phyloP scores from a whole-genome alignment of 2,113 vertebrate genomes.

The Bubalus kerabau region DNA sequence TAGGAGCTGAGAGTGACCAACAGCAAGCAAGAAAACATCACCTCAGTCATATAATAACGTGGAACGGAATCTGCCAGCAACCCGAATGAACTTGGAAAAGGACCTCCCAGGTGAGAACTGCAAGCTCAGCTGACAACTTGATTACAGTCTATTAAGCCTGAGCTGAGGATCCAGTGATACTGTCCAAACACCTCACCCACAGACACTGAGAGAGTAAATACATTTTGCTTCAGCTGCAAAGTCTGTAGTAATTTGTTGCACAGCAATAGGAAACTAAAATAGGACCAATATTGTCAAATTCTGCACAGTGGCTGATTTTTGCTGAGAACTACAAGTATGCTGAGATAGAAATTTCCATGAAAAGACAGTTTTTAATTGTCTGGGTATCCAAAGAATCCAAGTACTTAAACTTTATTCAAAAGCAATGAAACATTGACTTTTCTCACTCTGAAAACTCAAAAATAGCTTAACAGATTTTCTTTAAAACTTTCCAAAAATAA shows the following conservation, averaged over 20 bases:
- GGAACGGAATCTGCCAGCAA: background rate
- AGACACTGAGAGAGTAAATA: background rate
- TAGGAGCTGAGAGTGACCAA: background rate
- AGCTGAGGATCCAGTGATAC: background rate
- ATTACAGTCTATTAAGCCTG: background rate
- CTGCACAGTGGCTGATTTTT: background rate
- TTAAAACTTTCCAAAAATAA: conserved; percentile 62
- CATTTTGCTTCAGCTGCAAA: background rate
- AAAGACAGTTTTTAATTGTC: conserved; percentile 18
- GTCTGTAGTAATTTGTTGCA: background rate
- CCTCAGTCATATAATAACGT: background rate
- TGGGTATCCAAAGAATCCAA: conserved; percentile 8
- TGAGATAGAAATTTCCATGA: background rate
- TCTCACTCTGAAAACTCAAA: conserved; percentile 50
- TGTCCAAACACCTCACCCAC: background rate
- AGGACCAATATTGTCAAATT: background rate
- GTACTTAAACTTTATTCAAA: background rate
- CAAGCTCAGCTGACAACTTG: background rate
- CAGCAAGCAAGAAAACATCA: background rate
- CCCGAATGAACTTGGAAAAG: background rate
- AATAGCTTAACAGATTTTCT: conserved; percentile 58
- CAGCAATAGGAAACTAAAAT: background rate
- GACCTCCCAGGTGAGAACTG: background rate
- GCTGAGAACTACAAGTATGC: background rate
- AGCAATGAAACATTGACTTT: conserved; percentile 16